Conservation (phyloP, 1,140 invertebrate species). For the Drosophila sechellia region DNA sequence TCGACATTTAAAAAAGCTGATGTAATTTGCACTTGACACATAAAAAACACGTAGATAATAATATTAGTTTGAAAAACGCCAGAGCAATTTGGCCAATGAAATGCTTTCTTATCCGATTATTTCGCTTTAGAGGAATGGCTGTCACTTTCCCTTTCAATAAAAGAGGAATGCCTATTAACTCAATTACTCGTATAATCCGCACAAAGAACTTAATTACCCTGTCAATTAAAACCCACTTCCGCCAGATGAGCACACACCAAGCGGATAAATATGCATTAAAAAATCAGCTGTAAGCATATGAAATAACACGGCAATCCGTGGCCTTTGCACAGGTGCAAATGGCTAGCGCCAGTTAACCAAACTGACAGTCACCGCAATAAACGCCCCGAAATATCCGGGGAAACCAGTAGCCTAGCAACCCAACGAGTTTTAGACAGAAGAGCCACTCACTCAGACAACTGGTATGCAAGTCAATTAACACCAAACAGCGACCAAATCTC, state of each 20-base stretch:
- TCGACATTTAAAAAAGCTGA: not conserved
- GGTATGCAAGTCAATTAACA: conserved; percentile 54
- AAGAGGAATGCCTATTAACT: conserved; percentile 1
- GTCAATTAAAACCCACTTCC: not conserved
- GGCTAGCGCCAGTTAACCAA: conserved; percentile 14
- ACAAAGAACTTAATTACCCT: conserved; percentile 13
- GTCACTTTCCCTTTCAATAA: not conserved
- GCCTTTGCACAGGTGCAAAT: conserved; percentile 19
- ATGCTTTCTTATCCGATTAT: not conserved
- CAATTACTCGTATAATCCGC: conserved; percentile 14
- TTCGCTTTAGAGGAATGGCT: not conserved
- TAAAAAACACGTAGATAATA: no score
- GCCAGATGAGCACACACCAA: not conserved
- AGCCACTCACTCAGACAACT: conserved; percentile 1
- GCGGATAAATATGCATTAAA: conserved; percentile 10
- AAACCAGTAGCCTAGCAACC: conserved; percentile 30
- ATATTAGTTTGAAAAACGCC: no score
- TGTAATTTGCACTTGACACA: not conserved
- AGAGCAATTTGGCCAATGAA: not conserved
- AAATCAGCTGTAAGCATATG: conserved; percentile 4
- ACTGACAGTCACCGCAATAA: conserved; percentile 1
- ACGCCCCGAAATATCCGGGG: conserved; percentile 1
- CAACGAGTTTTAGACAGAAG: conserved; percentile 1
- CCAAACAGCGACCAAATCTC: conserved; percentile 12
- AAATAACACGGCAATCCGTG: conserved; percentile 3